Percentiles rank a stretch among this genome's conserved stretches.
Evolutionary conservation across 2,797 vertebrate genomes (phyloP).

Genomic region (Eutrigla gurnardus): DNA sequence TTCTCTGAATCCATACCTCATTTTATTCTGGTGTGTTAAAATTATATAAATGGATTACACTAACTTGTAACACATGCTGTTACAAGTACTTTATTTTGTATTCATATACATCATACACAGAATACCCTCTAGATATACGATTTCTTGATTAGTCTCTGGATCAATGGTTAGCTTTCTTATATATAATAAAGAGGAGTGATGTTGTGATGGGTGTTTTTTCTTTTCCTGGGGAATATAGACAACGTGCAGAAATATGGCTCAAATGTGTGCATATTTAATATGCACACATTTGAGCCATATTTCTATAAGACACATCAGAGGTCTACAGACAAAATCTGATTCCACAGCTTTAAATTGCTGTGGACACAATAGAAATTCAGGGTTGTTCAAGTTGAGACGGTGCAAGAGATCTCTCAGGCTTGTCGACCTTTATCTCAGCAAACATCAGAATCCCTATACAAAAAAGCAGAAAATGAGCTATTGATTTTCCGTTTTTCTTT

Average conservation of each 20-base stretch:
- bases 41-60: slow-evolving; percentile 13
- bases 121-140: background rate
- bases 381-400: slow-evolving; percentile 81
- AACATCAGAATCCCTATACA: slow-evolving; percentile 94
- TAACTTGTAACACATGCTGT: slow-evolving; percentile 10
- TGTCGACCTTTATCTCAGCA: slow-evolving; percentile 91
- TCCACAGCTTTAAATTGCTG: slow-evolving; percentile 66
- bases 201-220: background rate
- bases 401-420: slow-evolving; percentile 81
- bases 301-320: slow-evolving; percentile 55
- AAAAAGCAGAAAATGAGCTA: slow-evolving; percentile 95
- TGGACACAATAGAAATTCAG: slow-evolving; percentile 82
- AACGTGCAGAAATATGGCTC: background rate
- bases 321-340: slow-evolving; percentile 55
- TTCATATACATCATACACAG: background rate
- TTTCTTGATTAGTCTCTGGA: background rate
- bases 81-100: background rate
- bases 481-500: slow-evolving; percentile 89
- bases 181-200: background rate
- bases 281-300: slow-evolving; percentile 22
- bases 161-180: background rate
- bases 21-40: background rate
- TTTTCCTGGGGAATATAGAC: slow-evolving; percentile 11
- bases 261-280: background rate
- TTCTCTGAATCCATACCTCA: slow-evolving; percentile 10